phyloP scores from a whole-genome alignment of 1,140 invertebrate genomes.

The Euwallacea similis region DNA sequence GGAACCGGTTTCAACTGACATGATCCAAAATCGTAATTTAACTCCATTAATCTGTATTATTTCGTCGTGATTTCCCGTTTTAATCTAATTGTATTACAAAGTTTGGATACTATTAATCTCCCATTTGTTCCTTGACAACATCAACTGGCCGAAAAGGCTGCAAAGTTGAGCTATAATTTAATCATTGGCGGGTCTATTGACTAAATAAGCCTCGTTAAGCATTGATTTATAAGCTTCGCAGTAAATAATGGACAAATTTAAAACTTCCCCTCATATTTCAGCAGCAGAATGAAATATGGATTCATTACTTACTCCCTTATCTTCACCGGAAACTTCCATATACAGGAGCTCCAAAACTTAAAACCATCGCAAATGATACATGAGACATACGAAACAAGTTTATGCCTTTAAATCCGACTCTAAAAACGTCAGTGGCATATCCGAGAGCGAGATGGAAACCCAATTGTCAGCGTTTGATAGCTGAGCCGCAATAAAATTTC shows the following conservation, averaged over 20 bases:
- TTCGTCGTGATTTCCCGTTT: constrained; percentile 6
- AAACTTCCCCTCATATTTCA: constrained; percentile 5
- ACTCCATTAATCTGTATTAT: constrained; percentile 12
- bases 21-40: constrained; percentile 6
- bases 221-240: background rate
- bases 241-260: background rate
- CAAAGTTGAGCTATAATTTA: constrained; percentile 13
- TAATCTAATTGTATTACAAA: constrained; percentile 10
- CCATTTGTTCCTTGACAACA: constrained; percentile 7
- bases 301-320: constrained; percentile 1
- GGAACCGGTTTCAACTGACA: constrained; percentile 1
- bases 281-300: background rate
- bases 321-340: background rate
- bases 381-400: background rate
- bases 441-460: background rate
- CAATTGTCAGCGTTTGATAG: constrained; percentile 9
- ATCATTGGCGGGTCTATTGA: constrained; percentile 6
- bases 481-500: constrained; percentile 2
- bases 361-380: background rate
- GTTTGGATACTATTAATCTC: constrained; percentile 8
- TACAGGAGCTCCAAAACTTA: background rate
- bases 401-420: background rate
- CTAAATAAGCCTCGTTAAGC: background rate
- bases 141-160: constrained; percentile 10
- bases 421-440: background rate